Conservation (phyloP, 2,113 vertebrate genomes). For the Tachycineta bicolor region DNA sequence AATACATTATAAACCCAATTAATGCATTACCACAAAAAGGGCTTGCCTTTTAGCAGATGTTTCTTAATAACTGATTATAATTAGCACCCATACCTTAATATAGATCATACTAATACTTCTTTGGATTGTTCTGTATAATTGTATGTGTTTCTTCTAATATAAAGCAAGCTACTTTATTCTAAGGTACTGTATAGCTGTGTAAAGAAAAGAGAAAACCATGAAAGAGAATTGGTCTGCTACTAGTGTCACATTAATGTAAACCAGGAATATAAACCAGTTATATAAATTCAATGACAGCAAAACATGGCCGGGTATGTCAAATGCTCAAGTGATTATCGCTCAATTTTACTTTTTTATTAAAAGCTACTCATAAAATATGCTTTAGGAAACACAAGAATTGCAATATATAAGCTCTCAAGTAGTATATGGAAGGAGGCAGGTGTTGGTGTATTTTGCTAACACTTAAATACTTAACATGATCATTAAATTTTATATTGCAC, state of each 20-base stretch:
- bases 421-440: conserved; percentile 28
- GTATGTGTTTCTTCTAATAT: neutral
- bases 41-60: neutral
- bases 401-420: neutral
- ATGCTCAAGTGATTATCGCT: neutral
- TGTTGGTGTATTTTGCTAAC: conserved; percentile 48
- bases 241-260: neutral
- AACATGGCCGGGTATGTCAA: neutral
- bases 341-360: neutral
- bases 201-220: neutral
- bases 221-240: neutral
- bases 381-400: conserved; percentile 6
- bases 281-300: neutral
- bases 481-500: conserved; percentile 57
- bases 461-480: conserved; percentile 52
- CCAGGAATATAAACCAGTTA: neutral
- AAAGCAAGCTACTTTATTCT: neutral
- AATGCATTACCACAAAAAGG: no score
- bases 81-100: neutral
- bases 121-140: neutral
- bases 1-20: no score
- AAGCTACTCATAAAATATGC: neutral
- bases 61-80: neutral
- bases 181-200: neutral
- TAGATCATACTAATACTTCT: neutral